These are phyloP conservation scores for Dolichomitus sp. DNA, from an alignment of 2,888 invertebrate species.

Conservation along the genomic window DNA sequence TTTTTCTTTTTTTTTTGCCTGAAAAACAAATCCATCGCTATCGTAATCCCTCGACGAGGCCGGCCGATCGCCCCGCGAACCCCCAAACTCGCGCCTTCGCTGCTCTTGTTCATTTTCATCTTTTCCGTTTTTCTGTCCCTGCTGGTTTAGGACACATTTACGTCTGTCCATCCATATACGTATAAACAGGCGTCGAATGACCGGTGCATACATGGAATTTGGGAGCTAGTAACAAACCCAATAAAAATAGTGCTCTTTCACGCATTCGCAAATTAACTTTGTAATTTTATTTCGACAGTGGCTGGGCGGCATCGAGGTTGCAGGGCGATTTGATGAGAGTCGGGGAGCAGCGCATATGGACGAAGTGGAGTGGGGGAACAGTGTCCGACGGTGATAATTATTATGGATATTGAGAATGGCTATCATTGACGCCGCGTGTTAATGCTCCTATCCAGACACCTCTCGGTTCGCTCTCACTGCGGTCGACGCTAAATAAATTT, in stretches of 20 bases:
- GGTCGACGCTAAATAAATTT: conserved; percentile 79
- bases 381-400: conserved; percentile 77
- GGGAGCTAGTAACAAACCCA: conserved; percentile 77
- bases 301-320: conserved; percentile 60
- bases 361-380: conserved; percentile 56
- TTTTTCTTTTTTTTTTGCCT: conserved; percentile 20
- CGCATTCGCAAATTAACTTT: conserved; percentile 83
- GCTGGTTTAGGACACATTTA: neutral
- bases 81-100: conserved; percentile 24
- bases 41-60: conserved; percentile 63
- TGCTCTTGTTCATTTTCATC: conserved; percentile 35
- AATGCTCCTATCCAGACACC: conserved; percentile 71
- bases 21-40: conserved; percentile 54
- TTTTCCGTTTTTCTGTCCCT: neutral
- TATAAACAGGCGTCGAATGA: conserved; percentile 25
- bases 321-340: conserved; percentile 18
- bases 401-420: conserved; percentile 83
- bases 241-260: conserved; percentile 82
- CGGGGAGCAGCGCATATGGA: neutral
- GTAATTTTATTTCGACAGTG: conserved; percentile 79
- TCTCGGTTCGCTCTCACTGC: conserved; percentile 39
- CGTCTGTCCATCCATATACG: conserved; percentile 5
- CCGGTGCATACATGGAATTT: conserved; percentile 26
- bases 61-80: conserved; percentile 38
- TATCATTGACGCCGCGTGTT: conserved; percentile 81